Percentiles rank a stretch among this genome's conserved stretches.
Conservation (phyloP, 2,797 vertebrate species). For the Sebastes iracundus region DNA sequence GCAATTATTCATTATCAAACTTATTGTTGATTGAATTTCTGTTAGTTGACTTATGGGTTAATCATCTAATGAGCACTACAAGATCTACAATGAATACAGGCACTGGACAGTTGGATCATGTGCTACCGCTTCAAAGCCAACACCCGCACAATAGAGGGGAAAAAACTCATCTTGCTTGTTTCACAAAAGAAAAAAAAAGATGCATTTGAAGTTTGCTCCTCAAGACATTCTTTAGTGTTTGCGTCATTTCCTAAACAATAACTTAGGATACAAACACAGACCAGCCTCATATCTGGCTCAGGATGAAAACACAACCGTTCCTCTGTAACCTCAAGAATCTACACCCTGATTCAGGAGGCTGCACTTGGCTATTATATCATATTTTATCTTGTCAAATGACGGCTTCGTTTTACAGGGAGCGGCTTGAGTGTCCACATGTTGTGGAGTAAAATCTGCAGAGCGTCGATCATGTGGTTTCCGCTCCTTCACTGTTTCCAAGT, state of each 20-base stretch:
- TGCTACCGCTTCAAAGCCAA: background rate
- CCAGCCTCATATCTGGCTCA: background rate
- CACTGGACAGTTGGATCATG: background rate
- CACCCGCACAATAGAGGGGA: background rate
- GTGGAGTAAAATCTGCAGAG: background rate
- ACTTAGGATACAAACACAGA: conserved; percentile 3
- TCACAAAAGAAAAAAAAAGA: background rate
- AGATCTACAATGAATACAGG: background rate
- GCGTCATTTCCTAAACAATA: conserved; percentile 25
- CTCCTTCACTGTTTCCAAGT: background rate
- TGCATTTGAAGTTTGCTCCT: background rate
- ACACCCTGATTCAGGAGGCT: background rate
- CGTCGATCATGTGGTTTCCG: conserved; percentile 6
- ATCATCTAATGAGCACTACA: background rate
- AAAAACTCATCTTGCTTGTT: background rate
- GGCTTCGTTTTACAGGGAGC: background rate
- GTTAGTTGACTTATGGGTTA: background rate
- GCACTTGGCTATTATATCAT: background rate
- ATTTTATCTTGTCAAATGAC: conserved; percentile 4
- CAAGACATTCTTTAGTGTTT: background rate
- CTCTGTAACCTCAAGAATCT: background rate
- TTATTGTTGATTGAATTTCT: background rate
- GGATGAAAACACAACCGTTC: background rate
- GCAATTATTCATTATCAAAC: background rate
- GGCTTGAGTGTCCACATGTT: background rate